These are phyloP conservation scores for Dyspetes luteomarginatus DNA, from an alignment of 2,888 invertebrate genomes.

Conservation along the genomic window DNA sequence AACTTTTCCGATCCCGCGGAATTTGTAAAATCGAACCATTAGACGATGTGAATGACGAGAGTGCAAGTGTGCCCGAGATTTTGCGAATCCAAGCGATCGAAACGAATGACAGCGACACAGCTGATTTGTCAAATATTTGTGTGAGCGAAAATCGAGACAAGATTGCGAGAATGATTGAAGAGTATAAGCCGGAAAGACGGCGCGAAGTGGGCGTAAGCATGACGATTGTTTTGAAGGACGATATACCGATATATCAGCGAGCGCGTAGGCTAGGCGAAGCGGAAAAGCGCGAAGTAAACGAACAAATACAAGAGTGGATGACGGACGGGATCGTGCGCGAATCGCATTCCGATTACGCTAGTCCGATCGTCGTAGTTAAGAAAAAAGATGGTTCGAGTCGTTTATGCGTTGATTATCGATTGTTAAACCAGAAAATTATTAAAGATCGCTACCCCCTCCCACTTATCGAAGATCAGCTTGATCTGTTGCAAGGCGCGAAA, in stretches of 20 bases:
- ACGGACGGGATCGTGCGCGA: constrained; percentile 64
- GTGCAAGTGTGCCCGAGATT: not conserved
- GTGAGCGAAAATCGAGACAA: too few species aligned
- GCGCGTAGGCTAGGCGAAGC: constrained; percentile 52
- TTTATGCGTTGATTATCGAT: constrained; percentile 69
- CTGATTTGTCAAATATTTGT: too few species aligned
- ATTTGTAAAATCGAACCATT: constrained; percentile 4
- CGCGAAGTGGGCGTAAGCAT: constrained; percentile 49
- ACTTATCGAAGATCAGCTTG: not conserved
- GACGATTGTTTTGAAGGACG: constrained; percentile 56
- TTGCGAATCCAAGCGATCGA: constrained; percentile 4
- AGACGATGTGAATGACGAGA: not conserved
- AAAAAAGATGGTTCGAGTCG: constrained; percentile 64
- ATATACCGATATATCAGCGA: constrained; percentile 56
- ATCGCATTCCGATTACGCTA: constrained; percentile 67
- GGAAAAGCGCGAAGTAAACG: constrained; percentile 57
- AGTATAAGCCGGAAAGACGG: not conserved
- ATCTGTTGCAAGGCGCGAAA: not conserved
- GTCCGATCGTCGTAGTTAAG: constrained; percentile 64
- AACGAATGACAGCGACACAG: too few species aligned
- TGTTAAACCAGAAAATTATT: constrained; percentile 64
- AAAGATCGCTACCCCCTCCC: constrained; percentile 69
- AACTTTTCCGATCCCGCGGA: constrained; percentile 20
- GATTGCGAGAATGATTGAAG: not conserved
- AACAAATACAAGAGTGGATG: constrained; percentile 63